Base-by-base conservation (phyloP, 2,888 invertebrate species). In the Nyleta sp. region DNA sequence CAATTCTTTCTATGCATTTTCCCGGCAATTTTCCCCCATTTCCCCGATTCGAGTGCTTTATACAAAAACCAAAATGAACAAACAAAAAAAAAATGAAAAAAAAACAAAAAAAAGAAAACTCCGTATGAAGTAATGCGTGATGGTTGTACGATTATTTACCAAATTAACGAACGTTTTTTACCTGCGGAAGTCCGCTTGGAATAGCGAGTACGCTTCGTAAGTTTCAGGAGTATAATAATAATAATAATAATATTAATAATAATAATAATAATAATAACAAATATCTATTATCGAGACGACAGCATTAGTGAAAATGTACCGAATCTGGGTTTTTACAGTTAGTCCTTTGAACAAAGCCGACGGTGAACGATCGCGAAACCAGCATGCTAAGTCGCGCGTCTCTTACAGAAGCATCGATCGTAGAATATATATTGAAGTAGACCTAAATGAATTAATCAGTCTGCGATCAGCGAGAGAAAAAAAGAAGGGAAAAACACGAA, bases 401-500 rank as follows among this genome's bases (percentile, higher is more conserved):
- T 76, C 64, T 65, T 71, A 75, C 62, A 62, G 67, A 77, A 76
- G 76, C 78, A 81, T 80, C 75, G 67, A 82, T 52, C 68, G 52
- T 75, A 78, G 46, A 59, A 59, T 67, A 70, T 55, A 75, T 67
- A 81, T 71, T 75, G 77, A 67, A 73, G 60, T 72, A 81, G 64
- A 74, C 31, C 31, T 62, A 70, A 73, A 44, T 62, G 53, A n/a
- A 64, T 52, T 72, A 68, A 84, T 81, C 81, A 85, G 85, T 86
- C 78, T 82, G 83, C 81, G 86, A 88, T 85, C 87, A 87, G 81
- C 84, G 85, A 75, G n/a, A n/a, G n/a, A 60, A 40, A 78, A 68
- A 48, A 17, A n/a, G 81, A 78, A n/a, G n/a, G n/a, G n/a, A n/a
- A n/a, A 80, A 80, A 81, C 11, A 28, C 20, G 68, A 70, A 76